Percentiles rank a stretch among this genome's conserved stretches.
These are phyloP conservation scores for Ahaetulla prasina DNA, from an alignment of 2,113 vertebrate species.

Conservation along the genomic window DNA sequence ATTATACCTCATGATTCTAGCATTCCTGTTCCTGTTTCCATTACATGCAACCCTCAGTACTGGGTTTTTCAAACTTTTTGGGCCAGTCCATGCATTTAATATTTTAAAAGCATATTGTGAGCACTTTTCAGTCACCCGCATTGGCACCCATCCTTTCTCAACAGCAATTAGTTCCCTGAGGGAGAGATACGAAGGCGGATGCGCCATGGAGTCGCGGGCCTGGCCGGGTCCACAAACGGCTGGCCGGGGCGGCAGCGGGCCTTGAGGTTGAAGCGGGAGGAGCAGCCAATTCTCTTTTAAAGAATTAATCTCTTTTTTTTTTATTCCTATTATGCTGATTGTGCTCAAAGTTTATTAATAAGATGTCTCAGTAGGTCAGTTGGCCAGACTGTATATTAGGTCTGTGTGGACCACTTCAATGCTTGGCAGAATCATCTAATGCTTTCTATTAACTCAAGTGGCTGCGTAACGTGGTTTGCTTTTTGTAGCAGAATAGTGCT, in stretches of 20 bases:
- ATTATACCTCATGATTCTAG: neutral
- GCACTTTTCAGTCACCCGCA: neutral
- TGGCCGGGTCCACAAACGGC: no score
- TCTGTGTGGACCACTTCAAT: neutral
- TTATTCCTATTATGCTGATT: neutral
- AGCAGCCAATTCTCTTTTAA: no score
- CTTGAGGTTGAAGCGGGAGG: no score
- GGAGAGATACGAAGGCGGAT: no score
- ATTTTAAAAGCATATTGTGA: neutral
- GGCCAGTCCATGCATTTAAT: neutral
- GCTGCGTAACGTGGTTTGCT: no score
- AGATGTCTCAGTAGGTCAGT: neutral
- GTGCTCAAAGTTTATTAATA: neutral
- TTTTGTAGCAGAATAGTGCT: neutral
- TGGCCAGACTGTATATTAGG: neutral
- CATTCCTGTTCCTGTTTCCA: neutral
- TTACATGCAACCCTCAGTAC: neutral
- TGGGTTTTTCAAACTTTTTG: neutral
- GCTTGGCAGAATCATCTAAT: neutral
- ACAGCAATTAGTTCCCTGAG: no score
- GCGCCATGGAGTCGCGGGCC: no score
- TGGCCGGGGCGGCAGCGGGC: no score
- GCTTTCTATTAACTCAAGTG: neutral
- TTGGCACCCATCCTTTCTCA: neutral
- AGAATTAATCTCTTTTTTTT: neutral